Percentiles rank a stretch among this genome's conserved stretches.
These are phyloP conservation scores for Siniperca scherzeri DNA, from an alignment of 2,797 vertebrate species.

Conservation along the genomic window DNA sequence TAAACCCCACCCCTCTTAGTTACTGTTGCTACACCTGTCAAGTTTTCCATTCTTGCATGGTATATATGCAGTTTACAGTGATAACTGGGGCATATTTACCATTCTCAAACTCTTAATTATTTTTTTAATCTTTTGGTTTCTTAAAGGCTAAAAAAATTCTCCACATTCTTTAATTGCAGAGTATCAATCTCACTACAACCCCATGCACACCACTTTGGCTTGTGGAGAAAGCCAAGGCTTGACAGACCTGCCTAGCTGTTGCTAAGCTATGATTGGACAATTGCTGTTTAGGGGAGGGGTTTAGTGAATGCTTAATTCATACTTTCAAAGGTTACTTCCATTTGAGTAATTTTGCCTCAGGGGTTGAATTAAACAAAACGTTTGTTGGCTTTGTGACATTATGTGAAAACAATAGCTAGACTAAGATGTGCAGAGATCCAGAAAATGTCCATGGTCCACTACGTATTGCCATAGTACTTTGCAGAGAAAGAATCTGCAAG, in stretches of 20 bases:
- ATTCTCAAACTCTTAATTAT: too few species aligned
- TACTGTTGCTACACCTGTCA: background rate
- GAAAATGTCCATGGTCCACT: background rate
- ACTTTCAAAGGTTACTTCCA: background rate
- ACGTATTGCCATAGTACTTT: background rate
- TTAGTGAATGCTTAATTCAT: background rate
- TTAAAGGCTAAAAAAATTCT: background rate
- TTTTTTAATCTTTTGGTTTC: background rate
- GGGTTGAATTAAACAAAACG: background rate
- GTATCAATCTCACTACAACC: background rate
- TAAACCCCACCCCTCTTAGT: background rate
- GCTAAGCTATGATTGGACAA: background rate
- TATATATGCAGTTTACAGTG: too few species aligned
- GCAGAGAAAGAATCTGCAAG: slow-evolving; percentile 18
- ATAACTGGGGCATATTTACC: too few species aligned
- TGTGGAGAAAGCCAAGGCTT: background rate
- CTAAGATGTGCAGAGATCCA: background rate
- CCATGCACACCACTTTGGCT: background rate
- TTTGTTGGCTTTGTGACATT: background rate
- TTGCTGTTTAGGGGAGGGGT: background rate
- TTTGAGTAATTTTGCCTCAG: background rate
- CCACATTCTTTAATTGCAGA: background rate
- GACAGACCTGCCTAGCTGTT: background rate
- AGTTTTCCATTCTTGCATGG: background rate
- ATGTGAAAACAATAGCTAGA: background rate